These are phyloP conservation scores for Lates calcarifer DNA, from an alignment of 2,113 vertebrate species.

Conservation along the genomic window DNA sequence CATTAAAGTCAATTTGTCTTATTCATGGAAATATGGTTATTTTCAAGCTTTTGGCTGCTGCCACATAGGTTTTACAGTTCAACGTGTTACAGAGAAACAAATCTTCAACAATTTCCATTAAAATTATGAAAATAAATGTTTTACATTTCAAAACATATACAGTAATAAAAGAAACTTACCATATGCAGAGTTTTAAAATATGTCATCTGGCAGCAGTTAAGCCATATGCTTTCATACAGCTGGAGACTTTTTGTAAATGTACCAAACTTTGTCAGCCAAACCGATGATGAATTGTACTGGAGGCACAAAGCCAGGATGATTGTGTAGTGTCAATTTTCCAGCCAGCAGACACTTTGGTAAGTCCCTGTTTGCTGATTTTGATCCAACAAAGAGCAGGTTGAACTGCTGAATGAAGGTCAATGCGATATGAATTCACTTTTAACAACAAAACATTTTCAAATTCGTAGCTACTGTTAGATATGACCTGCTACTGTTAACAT, in stretches of 20 bases:
- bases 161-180: not conserved
- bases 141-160: not conserved
- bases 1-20: constrained; percentile 5
- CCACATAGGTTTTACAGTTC: not conserved
- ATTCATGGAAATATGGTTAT: constrained; percentile 4
- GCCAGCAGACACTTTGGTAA: constrained; percentile 35
- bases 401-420: not conserved
- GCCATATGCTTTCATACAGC: constrained; percentile 7
- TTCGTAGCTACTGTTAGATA: not conserved
- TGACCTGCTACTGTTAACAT: not conserved
- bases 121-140: not conserved
- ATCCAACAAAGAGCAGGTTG: constrained; percentile 41
- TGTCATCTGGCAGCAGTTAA: constrained; percentile 28
- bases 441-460: not conserved
- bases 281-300: constrained; percentile 20
- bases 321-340: constrained; percentile 36
- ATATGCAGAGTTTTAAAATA: not conserved
- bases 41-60: constrained; percentile 14
- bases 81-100: not conserved
- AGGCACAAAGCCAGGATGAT: constrained; percentile 47
- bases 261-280: constrained; percentile 37
- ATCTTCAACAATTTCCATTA: too few relatives aligned
- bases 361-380: constrained; percentile 20
- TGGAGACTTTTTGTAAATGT: constrained; percentile 40
- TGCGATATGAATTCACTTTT: not conserved